Evolutionary conservation across 1,140 invertebrate genomes (phyloP).

Genomic region (Doryteuthis pealeii): DNA sequence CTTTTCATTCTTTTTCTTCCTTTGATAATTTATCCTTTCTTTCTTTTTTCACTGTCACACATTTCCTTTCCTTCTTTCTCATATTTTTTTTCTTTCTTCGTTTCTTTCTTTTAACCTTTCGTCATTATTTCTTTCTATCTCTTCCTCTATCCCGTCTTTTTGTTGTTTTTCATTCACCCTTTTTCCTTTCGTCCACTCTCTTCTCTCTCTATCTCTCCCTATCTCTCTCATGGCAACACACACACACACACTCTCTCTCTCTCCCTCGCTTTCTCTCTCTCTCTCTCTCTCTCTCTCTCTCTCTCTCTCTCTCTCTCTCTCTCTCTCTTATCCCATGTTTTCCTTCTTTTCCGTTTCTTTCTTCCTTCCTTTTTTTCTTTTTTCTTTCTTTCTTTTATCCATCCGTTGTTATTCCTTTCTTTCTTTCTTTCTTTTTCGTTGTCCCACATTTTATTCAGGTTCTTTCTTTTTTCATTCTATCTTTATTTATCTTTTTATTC

Average conservation of each 20-base stretch:
- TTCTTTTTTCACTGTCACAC: too few species aligned
- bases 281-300: slow-evolving; percentile 16
- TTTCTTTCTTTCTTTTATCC: slow-evolving; percentile 11
- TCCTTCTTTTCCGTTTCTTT: too few species aligned
- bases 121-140: not conserved
- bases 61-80: slow-evolving; percentile 9
- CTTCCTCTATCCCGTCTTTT: not conserved
- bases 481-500: too few species aligned
- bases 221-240: too few species aligned
- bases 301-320: slow-evolving; percentile 20
- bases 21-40: too few species aligned
- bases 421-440: slow-evolving; percentile 18
- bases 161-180: not conserved
- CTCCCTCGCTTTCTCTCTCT: slow-evolving; percentile 21
- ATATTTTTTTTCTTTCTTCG: slow-evolving; percentile 1
- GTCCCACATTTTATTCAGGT: too few species aligned
- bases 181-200: too few species aligned
- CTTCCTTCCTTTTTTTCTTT: slow-evolving; percentile 1
- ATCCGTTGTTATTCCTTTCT: slow-evolving; percentile 16
- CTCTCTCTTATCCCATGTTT: too few species aligned
- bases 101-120: too few species aligned
- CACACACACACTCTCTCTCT: slow-evolving; percentile 21
- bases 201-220: too few species aligned
- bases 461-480: too few species aligned
- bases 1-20: too few species aligned